phyloP scores from a whole-genome alignment of 2,113 vertebrate species.

The Miniopterus natalensis region DNA sequence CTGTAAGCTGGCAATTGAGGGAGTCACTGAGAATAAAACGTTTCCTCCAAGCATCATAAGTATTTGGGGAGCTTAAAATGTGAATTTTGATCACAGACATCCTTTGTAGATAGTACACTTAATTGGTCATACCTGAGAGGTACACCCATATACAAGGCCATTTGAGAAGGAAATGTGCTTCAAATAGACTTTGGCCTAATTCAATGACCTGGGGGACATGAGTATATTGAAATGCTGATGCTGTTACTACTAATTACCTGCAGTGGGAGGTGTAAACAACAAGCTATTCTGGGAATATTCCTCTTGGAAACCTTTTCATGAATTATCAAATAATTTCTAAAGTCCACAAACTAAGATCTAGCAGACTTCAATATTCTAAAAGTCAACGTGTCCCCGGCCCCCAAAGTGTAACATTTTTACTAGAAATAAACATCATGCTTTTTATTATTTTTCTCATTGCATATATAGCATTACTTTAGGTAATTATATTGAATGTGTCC shows the following conservation, averaged over 20 bases:
- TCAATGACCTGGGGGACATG: conserved; percentile 9
- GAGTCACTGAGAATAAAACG: conserved; percentile 74
- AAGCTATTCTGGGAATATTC: background rate
- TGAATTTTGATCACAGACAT: conserved; percentile 76
- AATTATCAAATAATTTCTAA: conserved; percentile 25
- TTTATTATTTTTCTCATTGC: conserved; percentile 28
- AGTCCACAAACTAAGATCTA: background rate
- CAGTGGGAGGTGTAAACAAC: background rate
- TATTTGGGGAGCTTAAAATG: conserved; percentile 70
- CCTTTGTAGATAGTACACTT: conserved; percentile 67
- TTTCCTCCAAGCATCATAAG: conserved; percentile 62
- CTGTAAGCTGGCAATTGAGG: conserved; percentile 73
- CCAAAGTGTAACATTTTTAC: background rate
- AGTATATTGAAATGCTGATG: background rate
- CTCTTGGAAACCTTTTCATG: background rate
- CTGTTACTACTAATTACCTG: background rate
- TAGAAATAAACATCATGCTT: background rate
- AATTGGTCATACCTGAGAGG: conserved; percentile 69
- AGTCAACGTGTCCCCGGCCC: fast-evolving
- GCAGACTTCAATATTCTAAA: conserved; percentile 3
- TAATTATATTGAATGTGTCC: background rate
- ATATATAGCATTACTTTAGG: background rate
- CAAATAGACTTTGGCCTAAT: conserved; percentile 27
- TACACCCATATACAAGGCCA: conserved; percentile 14
- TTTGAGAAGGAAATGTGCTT: conserved; percentile 49